Conservation (phyloP, 2,797 vertebrate genomes). For the Philypnodon macrostomus region DNA sequence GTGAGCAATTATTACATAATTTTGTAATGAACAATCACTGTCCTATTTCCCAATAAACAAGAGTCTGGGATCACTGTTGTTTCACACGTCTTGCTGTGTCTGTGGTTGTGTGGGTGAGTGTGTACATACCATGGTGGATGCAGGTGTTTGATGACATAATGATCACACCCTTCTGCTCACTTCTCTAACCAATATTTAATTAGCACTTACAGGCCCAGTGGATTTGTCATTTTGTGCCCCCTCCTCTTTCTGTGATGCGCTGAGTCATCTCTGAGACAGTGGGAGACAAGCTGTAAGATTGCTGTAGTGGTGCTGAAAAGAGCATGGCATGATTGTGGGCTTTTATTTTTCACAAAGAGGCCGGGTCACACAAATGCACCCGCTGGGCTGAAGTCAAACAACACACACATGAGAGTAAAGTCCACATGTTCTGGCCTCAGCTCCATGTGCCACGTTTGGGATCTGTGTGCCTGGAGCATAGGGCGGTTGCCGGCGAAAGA, state of each 20-base stretch:
- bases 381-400: not conserved
- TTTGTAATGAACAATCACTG: constrained; percentile 16
- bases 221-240: not conserved
- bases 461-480: constrained; percentile 12
- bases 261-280: constrained; percentile 61
- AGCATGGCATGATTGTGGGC: constrained; percentile 45
- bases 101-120: constrained; percentile 6
- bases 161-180: constrained; percentile 1
- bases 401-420: constrained; percentile 25
- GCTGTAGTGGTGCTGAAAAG: constrained; percentile 42
- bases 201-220: constrained; percentile 1
- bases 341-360: constrained; percentile 54
- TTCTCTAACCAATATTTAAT: constrained; percentile 15
- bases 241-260: constrained; percentile 3
- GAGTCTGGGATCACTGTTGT: constrained; percentile 30
- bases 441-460: constrained; percentile 39
- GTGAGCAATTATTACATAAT: constrained; percentile 1
- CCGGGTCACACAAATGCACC: not conserved
- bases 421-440: constrained; percentile 40
- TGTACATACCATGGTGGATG: not conserved
- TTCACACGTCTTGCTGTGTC: not conserved
- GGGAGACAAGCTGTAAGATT: constrained; percentile 37
- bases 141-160: constrained; percentile 31
- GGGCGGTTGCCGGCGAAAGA: no score
- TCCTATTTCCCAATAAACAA: constrained; percentile 57